Percentiles rank a stretch among this genome's conserved stretches.
Evolutionary conservation across 2,888 invertebrate genomes (phyloP).

Genomic region (Sinohyriopsis cumingii): DNA sequence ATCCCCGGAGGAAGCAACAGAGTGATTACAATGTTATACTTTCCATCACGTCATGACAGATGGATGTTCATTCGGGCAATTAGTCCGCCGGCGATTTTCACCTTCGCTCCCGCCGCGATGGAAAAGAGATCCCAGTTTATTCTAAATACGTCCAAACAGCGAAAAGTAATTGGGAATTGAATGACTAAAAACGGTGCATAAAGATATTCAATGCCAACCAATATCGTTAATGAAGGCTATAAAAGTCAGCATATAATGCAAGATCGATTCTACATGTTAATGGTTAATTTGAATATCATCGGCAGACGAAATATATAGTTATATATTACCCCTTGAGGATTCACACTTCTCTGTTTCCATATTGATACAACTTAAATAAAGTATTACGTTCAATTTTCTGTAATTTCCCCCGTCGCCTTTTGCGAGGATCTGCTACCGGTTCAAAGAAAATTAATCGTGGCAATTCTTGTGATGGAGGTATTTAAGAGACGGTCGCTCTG

Average conservation of each 20-base stretch:
- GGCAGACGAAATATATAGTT: no score
- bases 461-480: no score
- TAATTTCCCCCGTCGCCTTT: slow-evolving; percentile 35
- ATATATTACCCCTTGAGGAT: slow-evolving; percentile 9
- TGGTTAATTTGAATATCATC: no score
- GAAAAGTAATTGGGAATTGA: slow-evolving; percentile 39
- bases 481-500: no score
- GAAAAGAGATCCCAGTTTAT: slow-evolving; percentile 15
- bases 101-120: slow-evolving; percentile 18
- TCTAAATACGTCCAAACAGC: slow-evolving; percentile 22
- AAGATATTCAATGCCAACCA: slow-evolving; percentile 28
- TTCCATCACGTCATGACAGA: slow-evolving; percentile 33
- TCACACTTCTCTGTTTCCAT: slow-evolving; percentile 13
- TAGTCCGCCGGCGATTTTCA: slow-evolving; percentile 36
- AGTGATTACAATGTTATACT: slow-evolving; percentile 45
- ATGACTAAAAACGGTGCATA: slow-evolving; percentile 35
- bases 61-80: slow-evolving; percentile 32
- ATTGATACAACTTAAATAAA: slow-evolving; percentile 34
- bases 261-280: no score
- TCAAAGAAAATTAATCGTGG: no score
- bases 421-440: neutral
- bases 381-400: slow-evolving; percentile 32
- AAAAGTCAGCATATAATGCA: no score
- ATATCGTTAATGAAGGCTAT: slow-evolving; percentile 24
- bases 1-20: slow-evolving; percentile 35